These are phyloP conservation scores for Ophonus ardosiacus DNA, from an alignment of 2,888 invertebrate species.

Conservation along the genomic window DNA sequence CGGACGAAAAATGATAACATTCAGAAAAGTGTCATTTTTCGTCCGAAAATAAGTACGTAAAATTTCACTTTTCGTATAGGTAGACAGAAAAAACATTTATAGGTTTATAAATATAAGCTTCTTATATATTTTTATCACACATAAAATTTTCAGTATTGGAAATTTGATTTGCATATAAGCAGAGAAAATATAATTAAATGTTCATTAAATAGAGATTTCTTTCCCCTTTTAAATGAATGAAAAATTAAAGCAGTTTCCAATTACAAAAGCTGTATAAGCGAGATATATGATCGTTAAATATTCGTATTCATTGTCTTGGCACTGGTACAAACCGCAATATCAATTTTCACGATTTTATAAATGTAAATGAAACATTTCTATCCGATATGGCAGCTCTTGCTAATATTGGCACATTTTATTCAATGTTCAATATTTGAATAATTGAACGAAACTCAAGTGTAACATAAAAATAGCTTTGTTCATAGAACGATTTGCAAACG, in stretches of 20 bases:
- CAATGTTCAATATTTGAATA: slow-evolving; percentile 23
- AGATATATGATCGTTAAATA: slow-evolving; percentile 15
- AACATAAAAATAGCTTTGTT: slow-evolving; percentile 24
- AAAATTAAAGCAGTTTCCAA: not conserved
- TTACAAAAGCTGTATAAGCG: not conserved
- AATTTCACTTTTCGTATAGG: no score
- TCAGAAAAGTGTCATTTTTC: no score
- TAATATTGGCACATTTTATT: slow-evolving; percentile 29
- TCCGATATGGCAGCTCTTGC: not conserved
- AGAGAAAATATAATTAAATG: no score
- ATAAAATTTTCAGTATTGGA: no score
- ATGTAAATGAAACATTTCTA: slow-evolving; percentile 17
- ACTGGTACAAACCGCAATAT: not conserved
- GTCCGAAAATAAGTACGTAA: no score
- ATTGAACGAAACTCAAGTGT: slow-evolving; percentile 25
- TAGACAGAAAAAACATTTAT: no score
- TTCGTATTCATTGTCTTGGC: not conserved
- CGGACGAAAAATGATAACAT: no score
- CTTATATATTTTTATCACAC: no score
- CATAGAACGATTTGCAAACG: no score
- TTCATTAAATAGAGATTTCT: no score
- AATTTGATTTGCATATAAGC: no score
- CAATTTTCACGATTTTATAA: slow-evolving; percentile 17
- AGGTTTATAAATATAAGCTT: no score
- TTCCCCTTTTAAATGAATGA: not conserved